Conservation (phyloP, 2,888 invertebrate species). For the Bellardia bayeri region DNA sequence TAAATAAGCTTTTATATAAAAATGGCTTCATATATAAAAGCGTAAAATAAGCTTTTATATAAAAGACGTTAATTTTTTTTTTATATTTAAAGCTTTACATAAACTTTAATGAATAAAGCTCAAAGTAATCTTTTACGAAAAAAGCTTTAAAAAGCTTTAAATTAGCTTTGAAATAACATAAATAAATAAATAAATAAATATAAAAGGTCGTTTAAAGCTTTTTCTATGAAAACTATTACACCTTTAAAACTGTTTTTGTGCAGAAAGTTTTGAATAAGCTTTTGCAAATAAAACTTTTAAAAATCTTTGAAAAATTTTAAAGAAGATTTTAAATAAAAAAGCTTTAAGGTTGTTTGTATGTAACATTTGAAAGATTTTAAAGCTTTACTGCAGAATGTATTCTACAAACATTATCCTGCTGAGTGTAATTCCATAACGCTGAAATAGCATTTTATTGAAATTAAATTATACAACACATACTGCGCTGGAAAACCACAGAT, state of each 20-base stretch:
- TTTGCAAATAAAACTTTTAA: background rate
- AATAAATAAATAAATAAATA: too few species aligned
- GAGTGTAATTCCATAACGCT: slow-evolving; percentile 3
- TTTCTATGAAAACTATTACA: too few species aligned
- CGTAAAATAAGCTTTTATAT: too few species aligned
- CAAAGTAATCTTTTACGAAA: too few species aligned
- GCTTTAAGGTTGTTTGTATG: background rate
- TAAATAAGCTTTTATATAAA: too few species aligned
- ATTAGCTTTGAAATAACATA: too few species aligned
- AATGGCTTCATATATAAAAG: too few species aligned
- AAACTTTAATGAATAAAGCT: too few species aligned
- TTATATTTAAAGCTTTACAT: too few species aligned
- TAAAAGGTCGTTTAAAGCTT: too few species aligned
- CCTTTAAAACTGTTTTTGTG: background rate
- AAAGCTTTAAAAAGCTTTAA: too few species aligned
- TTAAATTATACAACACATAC: slow-evolving; percentile 45
- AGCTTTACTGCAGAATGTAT: background rate
- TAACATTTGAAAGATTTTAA: background rate
- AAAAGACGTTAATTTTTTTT: too few species aligned
- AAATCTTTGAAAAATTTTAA: background rate
- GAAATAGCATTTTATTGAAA: slow-evolving; percentile 52
- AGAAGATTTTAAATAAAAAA: background rate
- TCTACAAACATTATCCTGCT: background rate
- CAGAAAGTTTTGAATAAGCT: background rate
- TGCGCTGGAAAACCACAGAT: slow-evolving; percentile 1